These are phyloP conservation scores for Nymphalis urticae DNA, from an alignment of 2,888 invertebrate species.

Conservation along the genomic window DNA sequence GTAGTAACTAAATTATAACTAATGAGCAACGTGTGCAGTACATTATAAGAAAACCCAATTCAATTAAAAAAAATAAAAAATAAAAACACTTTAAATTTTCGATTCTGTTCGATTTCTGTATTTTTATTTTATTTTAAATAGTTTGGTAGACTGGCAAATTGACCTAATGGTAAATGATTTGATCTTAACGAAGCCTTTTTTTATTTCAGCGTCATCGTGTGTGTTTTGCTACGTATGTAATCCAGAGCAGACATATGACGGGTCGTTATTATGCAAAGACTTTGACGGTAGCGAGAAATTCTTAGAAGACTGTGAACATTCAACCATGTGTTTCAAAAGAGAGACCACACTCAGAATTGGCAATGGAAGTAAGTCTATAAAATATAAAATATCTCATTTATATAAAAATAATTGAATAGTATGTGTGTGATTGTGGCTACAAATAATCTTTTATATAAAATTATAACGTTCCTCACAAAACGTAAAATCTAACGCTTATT, in stretches of 20 bases:
- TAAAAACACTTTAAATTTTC: no score
- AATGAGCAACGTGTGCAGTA: no score
- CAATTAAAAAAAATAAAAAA: no score
- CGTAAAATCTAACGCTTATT: no score
- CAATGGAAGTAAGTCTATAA: slow-evolving; percentile 80
- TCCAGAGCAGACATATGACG: slow-evolving; percentile 44
- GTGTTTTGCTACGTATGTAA: slow-evolving; percentile 63
- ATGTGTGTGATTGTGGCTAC: no score
- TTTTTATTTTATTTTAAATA: no score
- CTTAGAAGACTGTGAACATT: slow-evolving; percentile 85
- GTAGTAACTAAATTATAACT: no score
- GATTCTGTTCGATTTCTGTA: no score
- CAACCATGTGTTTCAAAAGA: slow-evolving; percentile 90
- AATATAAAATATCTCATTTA: not conserved
- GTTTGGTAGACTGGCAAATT: no score
- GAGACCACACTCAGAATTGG: slow-evolving; percentile 81
- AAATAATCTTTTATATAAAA: no score
- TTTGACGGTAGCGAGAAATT: slow-evolving; percentile 85
- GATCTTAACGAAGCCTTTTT: not conserved
- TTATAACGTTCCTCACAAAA: no score
- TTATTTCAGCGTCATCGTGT: slow-evolving; percentile 56
- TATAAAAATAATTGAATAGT: not conserved
- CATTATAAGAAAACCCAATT: no score
- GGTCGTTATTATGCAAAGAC: slow-evolving; percentile 82
- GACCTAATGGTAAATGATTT: not conserved